These are phyloP conservation scores for Glossosoma conforme DNA, from an alignment of 1,140 invertebrate genomes.

Conservation along the genomic window DNA sequence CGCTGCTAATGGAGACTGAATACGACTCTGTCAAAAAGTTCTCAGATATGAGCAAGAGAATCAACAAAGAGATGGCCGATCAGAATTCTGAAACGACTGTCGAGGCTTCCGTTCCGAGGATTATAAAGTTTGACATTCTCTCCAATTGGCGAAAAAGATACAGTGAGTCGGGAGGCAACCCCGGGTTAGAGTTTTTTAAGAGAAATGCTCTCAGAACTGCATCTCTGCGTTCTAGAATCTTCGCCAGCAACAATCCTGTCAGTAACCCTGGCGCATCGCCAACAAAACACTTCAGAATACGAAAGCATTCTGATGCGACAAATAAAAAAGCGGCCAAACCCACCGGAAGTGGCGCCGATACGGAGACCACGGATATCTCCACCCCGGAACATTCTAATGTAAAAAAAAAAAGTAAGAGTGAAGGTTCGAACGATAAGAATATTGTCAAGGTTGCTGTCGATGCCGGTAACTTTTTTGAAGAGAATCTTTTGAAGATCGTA, in stretches of 20 bases:
- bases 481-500: conserved; percentile 35
- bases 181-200: conserved; percentile 16
- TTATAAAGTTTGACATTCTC: background rate
- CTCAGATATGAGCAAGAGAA: background rate
- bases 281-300: too few relatives aligned
- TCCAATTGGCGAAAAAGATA: conserved; percentile 4
- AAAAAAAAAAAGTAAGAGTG: too few relatives aligned
- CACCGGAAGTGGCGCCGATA: too few relatives aligned
- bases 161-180: background rate
- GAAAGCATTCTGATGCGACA: too few relatives aligned
- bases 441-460: too few relatives aligned
- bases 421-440: too few relatives aligned
- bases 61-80: background rate
- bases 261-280: too few relatives aligned
- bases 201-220: conserved; percentile 18
- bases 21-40: background rate
- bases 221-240: conserved; percentile 15
- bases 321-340: too few relatives aligned
- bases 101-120: background rate
- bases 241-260: too few relatives aligned
- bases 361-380: too few relatives aligned
- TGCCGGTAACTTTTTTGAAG: conserved; percentile 35
- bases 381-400: too few relatives aligned
- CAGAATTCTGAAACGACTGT: background rate
- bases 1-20: background rate